Evolutionary conservation across 2,797 vertebrate species (phyloP), one percentile per base, ranked within the genome.

Genomic region (Pangasius larnaudii): DNA sequence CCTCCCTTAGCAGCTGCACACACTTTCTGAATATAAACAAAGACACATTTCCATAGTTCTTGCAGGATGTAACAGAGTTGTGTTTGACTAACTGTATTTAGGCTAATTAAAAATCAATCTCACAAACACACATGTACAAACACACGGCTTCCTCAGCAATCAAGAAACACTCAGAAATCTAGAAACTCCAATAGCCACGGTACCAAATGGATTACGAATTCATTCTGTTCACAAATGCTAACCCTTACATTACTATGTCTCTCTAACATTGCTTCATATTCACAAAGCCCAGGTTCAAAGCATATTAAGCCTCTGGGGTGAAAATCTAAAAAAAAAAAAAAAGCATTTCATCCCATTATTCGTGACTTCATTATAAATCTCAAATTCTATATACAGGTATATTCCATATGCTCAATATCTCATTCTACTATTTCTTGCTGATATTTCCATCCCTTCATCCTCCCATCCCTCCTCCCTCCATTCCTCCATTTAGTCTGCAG

Each of bases 361-460:
- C 4, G 1, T 3, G 46, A 3, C 27, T 22, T 0, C 3, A 2
- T 5, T 24, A 24, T 79, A 22, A 24, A 79, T 6, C 51, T 22
- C 51, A 36, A 22, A 22, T 56, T 79, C 77, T 36, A 36, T 19
- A 79, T 18, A 61, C 36, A 3, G n/a, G 24, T n/a, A 19, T 61
- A 42, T 16, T 61, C 79, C 58, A 61, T 42, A 61, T 61, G 39
- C 79, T 61, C 33, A 36, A 53, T n/a, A 9, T 2, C n/a, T 78
- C 42, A 78, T 74, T 46, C 36, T 74, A 22, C 69, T 71, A 53
- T 78, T 13, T 16, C n/a, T 18, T 49, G 5, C 78, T 80, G 53
- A 59, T 80, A 36, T 80, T 80, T 80, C 33, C 78, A 39, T 80
- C 46, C 69, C 19, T 72, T 72, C 36, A 72, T 42, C 69, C 18